Base-by-base conservation (phyloP, 1,140 invertebrate species). In the Anagrus nilaparvatae region DNA sequence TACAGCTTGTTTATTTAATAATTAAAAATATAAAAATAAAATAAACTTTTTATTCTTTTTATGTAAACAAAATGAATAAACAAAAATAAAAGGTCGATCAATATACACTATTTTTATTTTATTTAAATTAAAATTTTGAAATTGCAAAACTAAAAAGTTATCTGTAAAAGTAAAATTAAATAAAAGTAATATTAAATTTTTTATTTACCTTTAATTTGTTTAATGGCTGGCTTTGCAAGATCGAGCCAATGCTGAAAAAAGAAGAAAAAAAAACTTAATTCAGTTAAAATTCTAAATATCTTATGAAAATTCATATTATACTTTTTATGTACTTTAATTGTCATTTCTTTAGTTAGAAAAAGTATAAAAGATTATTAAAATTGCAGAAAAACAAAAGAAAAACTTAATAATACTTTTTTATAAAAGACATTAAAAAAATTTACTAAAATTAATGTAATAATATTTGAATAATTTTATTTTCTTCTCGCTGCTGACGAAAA, bases 161-260 rank as follows among this genome's bases (percentile, higher is more conserved):
- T n/a, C n/a, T n/a, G n/a, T n/a, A n/a, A n/a, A n/a, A n/a, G n/a
- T n/a, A n/a, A n/a, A n/a, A n/a, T n/a, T n/a, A n/a, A n/a, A n/a
- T n/a, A n/a, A n/a, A n/a, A n/a, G n/a, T n/a, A n/a, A n/a, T n/a
- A n/a, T n/a, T n/a, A n/a, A n/a, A n/a, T n/a, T n/a, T n/a, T n/a
- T n/a, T 55, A 69, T 67, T 69, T 70, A 91, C 89, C 85, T 84
- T 93, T 95, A 21, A 96, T 81, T 78, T 97, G 92, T 66, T 93
- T 96, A 47, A 87, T 73, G 54, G 96, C 87, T 36, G 88, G 81
- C 71, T 94, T 94, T 33, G 85, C 82, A 57, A 92, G 75, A 72
- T 97, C 93, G 55, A 97, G 67, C 93, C 93, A 97, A 69, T 95
- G 91, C 92, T 96, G 71, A 50, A 81, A 79, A 71, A 72, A 49